Evolutionary conservation across 2,797 vertebrate genomes (phyloP).

Genomic region (Delichon dasypus): DNA sequence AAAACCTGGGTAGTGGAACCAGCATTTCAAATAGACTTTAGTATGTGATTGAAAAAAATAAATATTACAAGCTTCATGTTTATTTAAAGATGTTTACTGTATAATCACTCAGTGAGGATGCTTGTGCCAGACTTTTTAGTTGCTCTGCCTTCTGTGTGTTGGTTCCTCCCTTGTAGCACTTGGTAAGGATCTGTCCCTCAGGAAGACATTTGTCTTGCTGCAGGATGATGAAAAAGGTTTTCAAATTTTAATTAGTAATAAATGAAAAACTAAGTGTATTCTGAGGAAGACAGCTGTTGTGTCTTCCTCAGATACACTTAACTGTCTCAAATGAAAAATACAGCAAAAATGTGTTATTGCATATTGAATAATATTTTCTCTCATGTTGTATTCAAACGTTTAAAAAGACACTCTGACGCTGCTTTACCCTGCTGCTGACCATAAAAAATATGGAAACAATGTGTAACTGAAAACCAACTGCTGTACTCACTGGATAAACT

Average conservation of each 20-base stretch:
- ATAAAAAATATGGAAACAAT: neutral
- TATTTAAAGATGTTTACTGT: neutral
- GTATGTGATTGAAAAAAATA: neutral
- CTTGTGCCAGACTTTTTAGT: neutral
- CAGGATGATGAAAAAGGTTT: slow-evolving; percentile 25
- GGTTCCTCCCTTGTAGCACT: neutral
- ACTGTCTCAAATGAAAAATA: slow-evolving; percentile 27
- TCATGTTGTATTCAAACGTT: neutral
- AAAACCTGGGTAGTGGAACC: slow-evolving; percentile 58
- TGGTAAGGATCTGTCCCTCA: neutral
- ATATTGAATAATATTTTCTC: neutral
- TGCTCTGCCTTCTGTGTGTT: neutral
- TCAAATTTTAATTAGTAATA: slow-evolving; percentile 53
- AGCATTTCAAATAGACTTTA: slow-evolving; percentile 34
- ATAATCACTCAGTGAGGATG: neutral
- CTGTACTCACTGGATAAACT: neutral
- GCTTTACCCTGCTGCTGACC: neutral
- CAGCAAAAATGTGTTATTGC: neutral
- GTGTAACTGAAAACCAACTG: neutral
- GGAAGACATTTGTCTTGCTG: slow-evolving; percentile 54
- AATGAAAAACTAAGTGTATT: slow-evolving; percentile 23
- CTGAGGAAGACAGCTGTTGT: neutral
- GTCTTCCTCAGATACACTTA: neutral
- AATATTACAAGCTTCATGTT: neutral
- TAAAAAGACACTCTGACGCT: neutral